Percentiles rank a stretch among this genome's conserved stretches.
Evolutionary conservation across 2,113 vertebrate species (phyloP).

Genomic region (Callionymus lyra): DNA sequence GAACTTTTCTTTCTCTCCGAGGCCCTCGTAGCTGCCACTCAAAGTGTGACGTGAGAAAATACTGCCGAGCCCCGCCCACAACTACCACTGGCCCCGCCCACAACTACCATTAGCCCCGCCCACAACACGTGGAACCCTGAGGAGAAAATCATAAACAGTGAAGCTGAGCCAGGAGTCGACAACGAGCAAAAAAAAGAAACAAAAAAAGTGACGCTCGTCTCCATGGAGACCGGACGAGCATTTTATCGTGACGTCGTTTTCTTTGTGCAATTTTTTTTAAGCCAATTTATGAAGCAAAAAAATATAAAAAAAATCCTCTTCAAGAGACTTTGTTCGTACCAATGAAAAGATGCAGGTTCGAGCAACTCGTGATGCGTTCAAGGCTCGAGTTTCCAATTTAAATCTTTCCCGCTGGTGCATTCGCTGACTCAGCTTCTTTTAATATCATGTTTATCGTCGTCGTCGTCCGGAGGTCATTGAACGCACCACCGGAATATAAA

Average conservation of each 20-base stretch:
- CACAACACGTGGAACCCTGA: constrained; percentile 48
- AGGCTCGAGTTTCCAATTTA: too few relatives aligned
- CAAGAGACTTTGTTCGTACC: constrained; percentile 20
- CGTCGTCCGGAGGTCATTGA: too few relatives aligned
- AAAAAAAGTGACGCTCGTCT: constrained; percentile 30
- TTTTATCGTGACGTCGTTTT: constrained; percentile 29
- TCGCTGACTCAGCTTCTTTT: too few relatives aligned
- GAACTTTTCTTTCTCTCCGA: constrained; percentile 13
- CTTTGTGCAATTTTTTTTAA: constrained; percentile 25
- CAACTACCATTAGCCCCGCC: neutral
- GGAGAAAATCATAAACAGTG: constrained; percentile 41
- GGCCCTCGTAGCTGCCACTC: constrained; percentile 38
- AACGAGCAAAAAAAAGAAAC: constrained; percentile 10
- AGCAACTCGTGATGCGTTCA: too few relatives aligned
- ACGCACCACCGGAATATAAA: too few relatives aligned
- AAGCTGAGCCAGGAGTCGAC: constrained; percentile 31
- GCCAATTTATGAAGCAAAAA: too few relatives aligned
- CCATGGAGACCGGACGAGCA: constrained; percentile 32
- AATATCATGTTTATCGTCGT: too few relatives aligned
- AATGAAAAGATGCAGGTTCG: too few relatives aligned
- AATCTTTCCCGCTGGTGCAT: too few relatives aligned
- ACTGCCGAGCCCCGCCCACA: constrained; percentile 24
- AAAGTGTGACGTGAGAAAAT: constrained; percentile 33
- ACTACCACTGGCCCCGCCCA: constrained; percentile 13
- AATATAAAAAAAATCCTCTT: neutral